Percentiles rank a stretch among this genome's conserved stretches.
Evolutionary conservation across 2,113 vertebrate genomes (phyloP).

Genomic region (Ptychochromis oligacanthus): DNA sequence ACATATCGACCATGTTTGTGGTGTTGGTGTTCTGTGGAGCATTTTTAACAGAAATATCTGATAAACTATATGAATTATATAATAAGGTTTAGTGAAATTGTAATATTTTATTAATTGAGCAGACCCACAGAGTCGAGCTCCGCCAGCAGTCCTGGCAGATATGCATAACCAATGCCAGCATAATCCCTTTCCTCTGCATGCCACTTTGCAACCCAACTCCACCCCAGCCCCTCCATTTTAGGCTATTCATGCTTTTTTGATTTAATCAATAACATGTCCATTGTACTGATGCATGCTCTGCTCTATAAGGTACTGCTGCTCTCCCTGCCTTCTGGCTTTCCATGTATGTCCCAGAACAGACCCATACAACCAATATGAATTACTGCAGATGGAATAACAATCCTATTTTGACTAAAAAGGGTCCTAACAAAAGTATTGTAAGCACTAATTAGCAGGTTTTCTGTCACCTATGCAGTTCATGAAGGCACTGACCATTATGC

Average conservation of each 20-base stretch:
- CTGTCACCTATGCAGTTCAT: not conserved
- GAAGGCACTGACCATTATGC: not conserved
- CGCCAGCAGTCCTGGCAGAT: not conserved
- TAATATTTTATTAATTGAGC: too few relatives aligned
- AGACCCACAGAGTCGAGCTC: not conserved
- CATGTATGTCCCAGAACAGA: not conserved
- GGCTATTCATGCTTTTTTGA: not conserved
- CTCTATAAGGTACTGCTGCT: not conserved
- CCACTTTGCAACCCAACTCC: not conserved
- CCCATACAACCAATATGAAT: not conserved
- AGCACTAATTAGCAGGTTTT: slow-evolving; percentile 1
- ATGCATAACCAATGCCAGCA: not conserved
- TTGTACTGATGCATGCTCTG: not conserved
- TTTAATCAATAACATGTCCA: not conserved
- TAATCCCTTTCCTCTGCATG: too few relatives aligned
- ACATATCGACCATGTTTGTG: too few relatives aligned
- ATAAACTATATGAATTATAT: not conserved
- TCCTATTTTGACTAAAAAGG: not conserved
- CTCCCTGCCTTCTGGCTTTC: not conserved
- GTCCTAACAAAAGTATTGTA: too few relatives aligned
- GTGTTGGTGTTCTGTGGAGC: too few relatives aligned
- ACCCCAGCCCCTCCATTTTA: not conserved
- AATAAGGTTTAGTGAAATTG: too few relatives aligned
- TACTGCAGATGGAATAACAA: not conserved
- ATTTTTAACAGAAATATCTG: not conserved